A percentile compares a stretch with the other conserved stretches of the same genome.
Evolutionary conservation across 2,113 vertebrate genomes (phyloP).

Genomic region (Gymnarchus niloticus): DNA sequence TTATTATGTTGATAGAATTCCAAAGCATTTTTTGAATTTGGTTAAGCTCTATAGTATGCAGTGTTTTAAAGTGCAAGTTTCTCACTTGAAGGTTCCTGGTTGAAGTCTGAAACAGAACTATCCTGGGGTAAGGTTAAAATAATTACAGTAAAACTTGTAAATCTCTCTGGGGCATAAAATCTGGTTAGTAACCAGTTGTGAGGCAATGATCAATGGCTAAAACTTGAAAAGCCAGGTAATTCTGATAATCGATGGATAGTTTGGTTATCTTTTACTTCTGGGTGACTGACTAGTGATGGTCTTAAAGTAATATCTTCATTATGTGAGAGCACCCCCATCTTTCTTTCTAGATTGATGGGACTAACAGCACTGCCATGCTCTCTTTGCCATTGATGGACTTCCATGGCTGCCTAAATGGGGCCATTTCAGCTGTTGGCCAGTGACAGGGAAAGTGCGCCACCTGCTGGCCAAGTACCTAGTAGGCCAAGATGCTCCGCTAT

Average conservation of each 20-base stretch:
- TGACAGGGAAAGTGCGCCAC: slow-evolving; percentile 23
- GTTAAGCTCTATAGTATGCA: neutral
- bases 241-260: neutral
- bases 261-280: neutral
- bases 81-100: neutral
- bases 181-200: neutral
- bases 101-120: neutral
- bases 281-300: neutral
- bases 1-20: neutral
- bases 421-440: neutral
- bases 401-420: neutral
- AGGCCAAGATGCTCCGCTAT: neutral
- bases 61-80: no score
- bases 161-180: neutral
- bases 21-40: neutral
- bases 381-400: neutral
- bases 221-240: neutral
- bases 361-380: neutral
- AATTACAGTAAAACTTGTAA: neutral
- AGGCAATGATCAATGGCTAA: neutral
- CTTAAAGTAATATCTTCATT: neutral
- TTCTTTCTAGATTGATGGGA: neutral
- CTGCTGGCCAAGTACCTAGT: slow-evolving; percentile 4
- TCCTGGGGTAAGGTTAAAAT: neutral
- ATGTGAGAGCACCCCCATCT: neutral